Evolutionary conservation across 92 coral and sea anemone species (phyloP).

Genomic region (Palythoa caribaeorum): DNA sequence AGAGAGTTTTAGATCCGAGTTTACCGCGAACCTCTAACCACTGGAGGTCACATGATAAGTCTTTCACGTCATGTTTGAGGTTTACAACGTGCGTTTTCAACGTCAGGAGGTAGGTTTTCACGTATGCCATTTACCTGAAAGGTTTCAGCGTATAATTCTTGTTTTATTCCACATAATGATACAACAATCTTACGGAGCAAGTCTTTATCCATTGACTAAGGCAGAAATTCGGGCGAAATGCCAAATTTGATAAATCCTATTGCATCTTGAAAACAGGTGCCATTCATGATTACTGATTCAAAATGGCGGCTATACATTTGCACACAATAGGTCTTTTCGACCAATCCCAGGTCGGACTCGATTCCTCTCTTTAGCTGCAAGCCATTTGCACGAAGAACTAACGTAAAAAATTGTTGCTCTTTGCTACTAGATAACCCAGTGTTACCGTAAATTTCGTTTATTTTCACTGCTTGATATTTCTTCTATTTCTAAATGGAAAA

Average conservation of each 20-base stretch:
- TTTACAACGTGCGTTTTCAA: constrained; percentile 52
- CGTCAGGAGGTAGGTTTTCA: constrained; percentile 65
- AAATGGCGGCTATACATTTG: constrained; percentile 51
- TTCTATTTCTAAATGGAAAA: constrained; percentile 49
- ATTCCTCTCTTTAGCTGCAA: too few species aligned
- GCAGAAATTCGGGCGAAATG: constrained; percentile 48
- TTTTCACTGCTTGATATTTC: constrained; percentile 51
- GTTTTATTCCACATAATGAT: constrained; percentile 61
- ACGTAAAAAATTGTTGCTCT: constrained; percentile 22
- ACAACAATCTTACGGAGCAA: constrained; percentile 41
- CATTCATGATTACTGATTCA: constrained; percentile 45
- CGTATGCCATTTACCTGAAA: constrained; percentile 59
- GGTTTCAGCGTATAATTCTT: constrained; percentile 56
- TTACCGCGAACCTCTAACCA: constrained; percentile 48
- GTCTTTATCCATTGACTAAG: constrained; percentile 42
- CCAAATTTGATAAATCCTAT: constrained; percentile 42
- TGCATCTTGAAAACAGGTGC: constrained; percentile 38
- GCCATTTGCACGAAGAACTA: constrained; percentile 49
- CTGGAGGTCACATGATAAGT: constrained; percentile 43
- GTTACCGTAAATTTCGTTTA: constrained; percentile 24
- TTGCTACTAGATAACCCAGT: constrained; percentile 55
- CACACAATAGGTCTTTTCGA: too few species aligned
- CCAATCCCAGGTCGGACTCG: too few species aligned
- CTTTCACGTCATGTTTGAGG: constrained; percentile 51
- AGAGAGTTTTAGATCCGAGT: constrained; percentile 55